Base-by-base conservation (phyloP, 1,140 invertebrate genomes). In the Ylistrum balloti region DNA sequence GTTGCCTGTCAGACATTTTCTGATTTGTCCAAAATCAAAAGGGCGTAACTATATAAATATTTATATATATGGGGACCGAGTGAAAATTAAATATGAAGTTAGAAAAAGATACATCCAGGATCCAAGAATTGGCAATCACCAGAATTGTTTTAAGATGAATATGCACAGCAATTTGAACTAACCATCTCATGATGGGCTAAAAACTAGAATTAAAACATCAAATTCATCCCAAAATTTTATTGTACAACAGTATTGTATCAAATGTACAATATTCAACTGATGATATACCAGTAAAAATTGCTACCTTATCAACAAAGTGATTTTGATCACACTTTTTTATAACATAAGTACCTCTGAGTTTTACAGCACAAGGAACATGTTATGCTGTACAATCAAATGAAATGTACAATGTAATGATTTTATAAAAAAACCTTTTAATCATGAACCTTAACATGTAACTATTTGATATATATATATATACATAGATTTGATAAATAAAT, bases 231-330 rank as follows among this genome's bases (percentile, higher is more conserved):
- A 38, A 74, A 74, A 3, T 74, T 74, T 74, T 74, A 74, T 74
- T 74, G 45, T 48, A 17, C 3, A 9, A 9, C 15, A 48, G n/a
- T n/a, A 17, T 48, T 48, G 45, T 22, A 48, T 20, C 15, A 48
- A 20, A 48, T 74, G 56, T 74, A 74, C 56, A 74, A 74, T 28
- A 74, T 28, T 74, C 56, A 74, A 28, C 56, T n/a, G 22, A 74
- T 74, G 22, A 74, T 74, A 74, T 74, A 74, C 28, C 22, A 74
- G 28, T 74, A n/a, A 74, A 56, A 74, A n/a, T 74, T 74, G 41
- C 17, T 17, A 45, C 0, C 56, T 22, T 48, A 74, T 74, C n/a
- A 74, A 11, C 22, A 74, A 2, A 5, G 17, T 3, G 56, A n/a
- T 3, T 74, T 74, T 74, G 56, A 74, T 74, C n/a, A 74, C 22